These are phyloP conservation scores for Oxycera nigricornis DNA, from an alignment of 2,888 invertebrate species.

Conservation along the genomic window DNA sequence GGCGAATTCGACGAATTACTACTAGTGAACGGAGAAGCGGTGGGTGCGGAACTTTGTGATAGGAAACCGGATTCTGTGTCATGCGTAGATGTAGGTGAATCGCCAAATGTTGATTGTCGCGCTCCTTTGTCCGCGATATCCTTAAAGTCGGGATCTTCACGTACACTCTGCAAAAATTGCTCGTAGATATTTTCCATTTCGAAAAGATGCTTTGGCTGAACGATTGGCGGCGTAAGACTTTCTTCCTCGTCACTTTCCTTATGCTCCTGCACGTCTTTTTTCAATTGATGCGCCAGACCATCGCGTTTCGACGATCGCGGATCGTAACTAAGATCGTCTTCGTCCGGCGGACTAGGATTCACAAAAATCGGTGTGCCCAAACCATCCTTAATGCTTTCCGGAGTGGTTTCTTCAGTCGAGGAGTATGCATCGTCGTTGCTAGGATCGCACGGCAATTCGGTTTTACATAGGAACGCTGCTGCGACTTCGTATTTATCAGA, in stretches of 20 bases:
- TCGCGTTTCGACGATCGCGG: neutral
- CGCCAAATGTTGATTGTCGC: neutral
- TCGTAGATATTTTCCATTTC: slow-evolving; percentile 59
- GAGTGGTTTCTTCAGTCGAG: neutral
- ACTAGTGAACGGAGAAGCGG: slow-evolving; percentile 45
- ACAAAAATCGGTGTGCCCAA: slow-evolving; percentile 52
- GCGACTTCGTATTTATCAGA: neutral
- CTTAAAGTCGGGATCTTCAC: slow-evolving; percentile 49
- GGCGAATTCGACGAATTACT: slow-evolving; percentile 51
- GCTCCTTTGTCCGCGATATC: neutral
- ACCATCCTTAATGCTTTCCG: slow-evolving; percentile 44
- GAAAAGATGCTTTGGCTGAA: slow-evolving; percentile 46
- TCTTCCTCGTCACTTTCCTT: neutral
- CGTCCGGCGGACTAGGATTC: slow-evolving; percentile 53
- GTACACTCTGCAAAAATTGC: slow-evolving; percentile 59
- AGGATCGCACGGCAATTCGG: neutral
- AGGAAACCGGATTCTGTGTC: slow-evolving; percentile 18
- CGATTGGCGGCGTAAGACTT: neutral
- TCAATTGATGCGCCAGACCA: neutral
- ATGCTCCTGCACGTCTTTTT: neutral
- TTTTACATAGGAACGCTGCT: slow-evolving; percentile 50
- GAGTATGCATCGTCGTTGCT: neutral
- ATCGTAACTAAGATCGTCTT: neutral
- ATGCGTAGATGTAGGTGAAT: neutral
- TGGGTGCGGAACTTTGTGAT: neutral